phyloP scores from a whole-genome alignment of 2,797 vertebrate genomes.

The Onychomys arenicola region DNA sequence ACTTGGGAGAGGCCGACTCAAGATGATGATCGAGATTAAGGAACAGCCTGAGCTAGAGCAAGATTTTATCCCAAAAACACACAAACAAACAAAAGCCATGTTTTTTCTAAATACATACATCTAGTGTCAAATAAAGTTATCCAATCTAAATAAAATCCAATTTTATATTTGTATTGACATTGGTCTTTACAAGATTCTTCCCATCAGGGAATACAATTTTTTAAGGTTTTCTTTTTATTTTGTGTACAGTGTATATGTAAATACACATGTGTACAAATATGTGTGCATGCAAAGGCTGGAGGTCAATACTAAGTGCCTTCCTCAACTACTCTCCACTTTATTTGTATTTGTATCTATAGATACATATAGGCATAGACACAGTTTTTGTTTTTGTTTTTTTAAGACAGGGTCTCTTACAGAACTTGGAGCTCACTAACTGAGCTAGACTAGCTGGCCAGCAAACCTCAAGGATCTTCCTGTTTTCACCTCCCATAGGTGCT shows the following conservation, averaged over 20 bases:
- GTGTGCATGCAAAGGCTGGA: neutral
- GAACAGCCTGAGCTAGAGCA: neutral
- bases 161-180: constrained; percentile 3
- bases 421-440: neutral
- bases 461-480: neutral
- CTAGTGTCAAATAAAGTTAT: neutral
- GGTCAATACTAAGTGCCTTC: neutral
- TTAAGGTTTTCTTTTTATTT: neutral
- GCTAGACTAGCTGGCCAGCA: neutral
- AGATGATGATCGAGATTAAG: neutral
- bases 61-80: neutral
- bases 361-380: neutral
- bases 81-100: neutral
- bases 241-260: neutral
- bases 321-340: neutral
- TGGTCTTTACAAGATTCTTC: constrained; percentile 33
- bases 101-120: neutral
- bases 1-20: neutral
- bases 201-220: constrained; percentile 40
- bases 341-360: neutral
- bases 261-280: neutral
- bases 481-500: neutral
- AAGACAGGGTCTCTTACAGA: neutral
- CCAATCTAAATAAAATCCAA: constrained; percentile 16
- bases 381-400: constrained; percentile 31